These are phyloP conservation scores for Sipha maydis DNA, from an alignment of 2,888 invertebrate species.

Conservation along the genomic window DNA sequence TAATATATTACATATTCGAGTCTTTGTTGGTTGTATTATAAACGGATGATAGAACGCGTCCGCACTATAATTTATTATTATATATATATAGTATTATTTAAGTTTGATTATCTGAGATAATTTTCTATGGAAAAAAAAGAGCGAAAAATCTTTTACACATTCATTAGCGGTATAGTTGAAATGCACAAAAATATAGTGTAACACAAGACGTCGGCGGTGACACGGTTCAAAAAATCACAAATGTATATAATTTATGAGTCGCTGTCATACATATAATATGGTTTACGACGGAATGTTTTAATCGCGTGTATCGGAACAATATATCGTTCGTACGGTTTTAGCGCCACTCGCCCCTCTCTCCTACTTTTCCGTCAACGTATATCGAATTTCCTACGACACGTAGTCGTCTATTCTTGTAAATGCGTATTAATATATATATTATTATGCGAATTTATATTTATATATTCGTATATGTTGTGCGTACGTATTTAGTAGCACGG, in stretches of 20 bases:
- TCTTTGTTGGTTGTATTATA: no score
- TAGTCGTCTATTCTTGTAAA: background rate
- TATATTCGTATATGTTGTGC: background rate
- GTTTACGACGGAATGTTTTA: background rate
- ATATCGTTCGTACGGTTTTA: background rate
- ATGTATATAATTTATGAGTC: background rate
- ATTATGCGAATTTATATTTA: background rate
- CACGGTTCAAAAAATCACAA: background rate
- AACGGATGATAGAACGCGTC: no score
- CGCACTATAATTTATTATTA: no score
- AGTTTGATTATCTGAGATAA: no score
- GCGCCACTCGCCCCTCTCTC: no score
- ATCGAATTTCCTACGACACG: background rate
- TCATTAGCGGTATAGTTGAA: no score
- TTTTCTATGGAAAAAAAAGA: no score
- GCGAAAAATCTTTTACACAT: no score
- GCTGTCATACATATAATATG: background rate
- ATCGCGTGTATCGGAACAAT: background rate
- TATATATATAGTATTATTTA: no score
- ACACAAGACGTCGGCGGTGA: background rate
- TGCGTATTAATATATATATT: background rate
- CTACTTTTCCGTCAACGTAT: background rate
- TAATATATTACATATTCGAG: no score
- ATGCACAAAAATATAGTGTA: no score
- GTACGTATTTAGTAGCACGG: background rate